Percentiles rank a stretch among this genome's conserved stretches.
Evolutionary conservation across 2,888 invertebrate species (phyloP).

Genomic region (Caenorhabditis wallacei): DNA sequence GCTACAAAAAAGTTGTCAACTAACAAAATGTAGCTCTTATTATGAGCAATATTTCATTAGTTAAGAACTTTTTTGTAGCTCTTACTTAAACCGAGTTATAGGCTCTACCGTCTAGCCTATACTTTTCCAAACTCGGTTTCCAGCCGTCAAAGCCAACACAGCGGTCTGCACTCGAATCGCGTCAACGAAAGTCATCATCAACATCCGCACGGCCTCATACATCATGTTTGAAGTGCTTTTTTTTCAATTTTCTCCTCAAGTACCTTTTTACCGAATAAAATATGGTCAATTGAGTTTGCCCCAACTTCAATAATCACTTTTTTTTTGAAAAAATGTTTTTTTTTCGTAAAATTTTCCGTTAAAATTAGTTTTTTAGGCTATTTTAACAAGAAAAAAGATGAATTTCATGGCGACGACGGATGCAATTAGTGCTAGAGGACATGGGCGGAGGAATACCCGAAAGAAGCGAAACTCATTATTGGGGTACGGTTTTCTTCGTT

Average conservation of each 20-base stretch:
- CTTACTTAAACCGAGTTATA: too few relatives aligned
- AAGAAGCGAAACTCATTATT: slow-evolving; percentile 50
- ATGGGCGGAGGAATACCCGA: slow-evolving; percentile 18
- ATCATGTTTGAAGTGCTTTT: slow-evolving; percentile 1
- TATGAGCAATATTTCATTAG: too few relatives aligned
- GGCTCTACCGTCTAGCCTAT: too few relatives aligned
- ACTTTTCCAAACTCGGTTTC: not conserved
- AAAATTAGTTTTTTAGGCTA: not conserved
- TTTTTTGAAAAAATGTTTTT: not conserved
- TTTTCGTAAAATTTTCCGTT: too few relatives aligned
- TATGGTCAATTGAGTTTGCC: not conserved
- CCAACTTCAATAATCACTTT: not conserved
- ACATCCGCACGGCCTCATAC: not conserved
- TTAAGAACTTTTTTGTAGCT: too few relatives aligned
- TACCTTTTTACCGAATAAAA: not conserved
- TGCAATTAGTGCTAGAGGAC: slow-evolving; percentile 30
- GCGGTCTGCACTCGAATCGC: not conserved
- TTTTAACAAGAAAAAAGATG: not conserved
- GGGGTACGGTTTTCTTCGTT: slow-evolving; percentile 27
- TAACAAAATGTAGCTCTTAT: too few relatives aligned
- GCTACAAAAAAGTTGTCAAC: too few relatives aligned
- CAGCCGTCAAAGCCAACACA: slow-evolving; percentile 30
- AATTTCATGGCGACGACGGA: slow-evolving; percentile 27
- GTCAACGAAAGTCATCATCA: not conserved
- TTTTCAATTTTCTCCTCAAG: not conserved